Conservation (phyloP, 2,888 invertebrate species). For the Oeneis ivallda region DNA sequence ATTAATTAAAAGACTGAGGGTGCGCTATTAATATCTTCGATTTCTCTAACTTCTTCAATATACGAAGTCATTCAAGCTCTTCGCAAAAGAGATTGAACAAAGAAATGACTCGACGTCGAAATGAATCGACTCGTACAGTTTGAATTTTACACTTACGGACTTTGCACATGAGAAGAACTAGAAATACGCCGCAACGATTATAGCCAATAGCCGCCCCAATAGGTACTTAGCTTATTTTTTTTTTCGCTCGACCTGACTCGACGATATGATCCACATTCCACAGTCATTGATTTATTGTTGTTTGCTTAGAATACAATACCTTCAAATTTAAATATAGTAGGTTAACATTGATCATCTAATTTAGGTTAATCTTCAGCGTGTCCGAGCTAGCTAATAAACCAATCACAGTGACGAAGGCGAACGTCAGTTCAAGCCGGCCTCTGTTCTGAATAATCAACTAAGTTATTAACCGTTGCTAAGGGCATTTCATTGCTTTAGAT, state of each 20-base stretch:
- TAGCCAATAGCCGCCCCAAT: too few species aligned
- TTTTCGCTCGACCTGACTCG: too few species aligned
- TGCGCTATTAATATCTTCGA: constrained; percentile 30
- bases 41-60: constrained; percentile 10
- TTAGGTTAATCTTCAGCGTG: constrained; percentile 1
- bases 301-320: too few species aligned
- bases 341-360: not conserved
- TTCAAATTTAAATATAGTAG: not conserved
- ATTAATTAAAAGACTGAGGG: constrained; percentile 29
- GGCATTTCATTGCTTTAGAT: constrained; percentile 4
- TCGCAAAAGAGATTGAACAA: not conserved
- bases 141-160: too few species aligned
- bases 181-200: too few species aligned
- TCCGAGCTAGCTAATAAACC: constrained; percentile 14
- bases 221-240: too few species aligned
- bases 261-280: too few species aligned
- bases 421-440: constrained; percentile 8
- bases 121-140: too few species aligned
- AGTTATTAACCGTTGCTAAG: constrained; percentile 25
- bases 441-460: constrained; percentile 28
- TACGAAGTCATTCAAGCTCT: not conserved
- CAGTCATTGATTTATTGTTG: too few species aligned
- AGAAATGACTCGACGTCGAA: not conserved
- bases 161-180: not conserved
- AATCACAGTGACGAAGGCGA: constrained; percentile 20